Conservation (phyloP, 23 tunicate genomes). For the Diplosoma virens region DNA sequence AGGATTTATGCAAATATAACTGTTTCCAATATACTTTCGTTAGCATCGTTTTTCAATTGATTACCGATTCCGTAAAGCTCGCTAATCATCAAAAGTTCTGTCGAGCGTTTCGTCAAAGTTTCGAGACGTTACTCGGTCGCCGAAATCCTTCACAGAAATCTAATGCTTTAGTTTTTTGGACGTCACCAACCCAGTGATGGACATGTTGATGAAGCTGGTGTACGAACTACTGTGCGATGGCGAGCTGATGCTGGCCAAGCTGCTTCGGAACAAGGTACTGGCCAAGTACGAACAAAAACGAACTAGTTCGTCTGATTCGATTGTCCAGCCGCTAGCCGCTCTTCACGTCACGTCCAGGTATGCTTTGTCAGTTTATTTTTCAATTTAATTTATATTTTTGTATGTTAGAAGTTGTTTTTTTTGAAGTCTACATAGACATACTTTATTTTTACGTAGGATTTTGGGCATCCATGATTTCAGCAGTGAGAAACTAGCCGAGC, state of each 20-base stretch:
- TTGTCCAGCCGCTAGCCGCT: constrained; percentile 44
- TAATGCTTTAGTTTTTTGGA: constrained; percentile 78
- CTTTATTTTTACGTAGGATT: constrained; percentile 36
- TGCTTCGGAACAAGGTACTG: constrained; percentile 64
- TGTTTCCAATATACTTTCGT: too few relatives aligned
- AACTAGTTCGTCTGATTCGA: constrained; percentile 31
- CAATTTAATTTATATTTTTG: not conserved
- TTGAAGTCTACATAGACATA: too few relatives aligned
- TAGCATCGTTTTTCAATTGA: too few relatives aligned
- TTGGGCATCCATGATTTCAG: constrained; percentile 75
- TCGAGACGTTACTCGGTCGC: too few relatives aligned
- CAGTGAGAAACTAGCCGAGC: constrained; percentile 92
- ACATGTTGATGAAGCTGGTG: constrained; percentile 68
- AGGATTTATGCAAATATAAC: too few relatives aligned
- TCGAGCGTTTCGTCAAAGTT: too few relatives aligned
- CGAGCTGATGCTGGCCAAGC: constrained; percentile 73
- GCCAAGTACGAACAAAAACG: constrained; percentile 68
- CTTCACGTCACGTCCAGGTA: constrained; percentile 64
- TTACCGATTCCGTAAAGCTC: too few relatives aligned
- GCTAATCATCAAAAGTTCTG: too few relatives aligned
- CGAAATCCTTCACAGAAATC: too few relatives aligned
- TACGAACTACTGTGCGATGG: constrained; percentile 64
- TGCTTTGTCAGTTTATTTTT: not conserved
- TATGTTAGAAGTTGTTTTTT: not conserved
- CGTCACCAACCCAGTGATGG: constrained; percentile 57